These are phyloP conservation scores for Sebastiscus tertius DNA, from an alignment of 2,797 vertebrate species.

Conservation along the genomic window DNA sequence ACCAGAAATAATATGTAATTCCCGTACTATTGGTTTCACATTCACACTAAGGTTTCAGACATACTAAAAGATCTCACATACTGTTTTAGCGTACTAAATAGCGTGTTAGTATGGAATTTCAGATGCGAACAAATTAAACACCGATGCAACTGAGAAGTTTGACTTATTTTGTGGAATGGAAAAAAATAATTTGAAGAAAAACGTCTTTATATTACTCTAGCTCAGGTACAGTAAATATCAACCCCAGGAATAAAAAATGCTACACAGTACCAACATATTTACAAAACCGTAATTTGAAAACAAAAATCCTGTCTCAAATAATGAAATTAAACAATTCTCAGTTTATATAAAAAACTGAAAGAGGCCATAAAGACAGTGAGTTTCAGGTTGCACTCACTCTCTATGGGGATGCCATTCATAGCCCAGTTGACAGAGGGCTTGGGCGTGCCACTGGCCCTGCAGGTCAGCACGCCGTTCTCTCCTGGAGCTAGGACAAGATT, in stretches of 20 bases:
- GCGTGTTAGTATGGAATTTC: too few species aligned
- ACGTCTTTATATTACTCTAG: neutral
- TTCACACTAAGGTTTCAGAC: too few species aligned
- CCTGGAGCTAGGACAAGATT: slow-evolving; percentile 94
- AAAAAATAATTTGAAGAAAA: neutral
- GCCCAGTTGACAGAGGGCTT: slow-evolving; percentile 92
- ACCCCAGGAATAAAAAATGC: neutral
- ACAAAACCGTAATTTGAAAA: neutral
- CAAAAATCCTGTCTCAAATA: neutral
- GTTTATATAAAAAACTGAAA: neutral
- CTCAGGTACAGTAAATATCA: neutral
- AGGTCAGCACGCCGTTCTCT: slow-evolving; percentile 89
- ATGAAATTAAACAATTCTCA: neutral
- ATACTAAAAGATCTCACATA: too few species aligned
- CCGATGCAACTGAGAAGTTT: neutral
- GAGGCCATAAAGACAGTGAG: neutral
- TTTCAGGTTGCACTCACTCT: slow-evolving; percentile 85
- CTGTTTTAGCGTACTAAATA: too few species aligned
- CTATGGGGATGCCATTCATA: slow-evolving; percentile 91
- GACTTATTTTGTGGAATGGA: neutral
- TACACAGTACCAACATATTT: neutral
- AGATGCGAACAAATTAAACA: neutral
- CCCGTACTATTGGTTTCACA: too few species aligned
- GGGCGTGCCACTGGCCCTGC: slow-evolving; percentile 92
- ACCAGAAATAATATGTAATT: too few species aligned